Conservation (phyloP, 2,888 invertebrate species). For the Heterodera filipjevi region DNA sequence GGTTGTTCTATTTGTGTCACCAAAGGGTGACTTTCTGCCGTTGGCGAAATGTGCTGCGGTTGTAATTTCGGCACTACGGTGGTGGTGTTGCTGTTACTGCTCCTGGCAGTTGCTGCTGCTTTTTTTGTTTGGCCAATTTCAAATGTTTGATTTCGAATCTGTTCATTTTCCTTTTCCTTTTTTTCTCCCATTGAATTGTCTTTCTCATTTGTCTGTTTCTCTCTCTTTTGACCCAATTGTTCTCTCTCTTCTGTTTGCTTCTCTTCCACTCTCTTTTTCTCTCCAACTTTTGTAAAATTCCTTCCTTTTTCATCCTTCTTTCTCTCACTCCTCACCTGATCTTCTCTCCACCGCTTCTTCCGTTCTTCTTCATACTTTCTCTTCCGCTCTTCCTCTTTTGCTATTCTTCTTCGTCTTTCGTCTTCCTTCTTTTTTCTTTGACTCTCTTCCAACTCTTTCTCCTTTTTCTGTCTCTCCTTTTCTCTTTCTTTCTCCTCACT, state of each 20-base stretch:
- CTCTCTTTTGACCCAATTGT: background rate
- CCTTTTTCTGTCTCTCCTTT: background rate
- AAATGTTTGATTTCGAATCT: background rate
- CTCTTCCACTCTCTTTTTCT: background rate
- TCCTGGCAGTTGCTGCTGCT: background rate
- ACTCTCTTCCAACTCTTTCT: background rate
- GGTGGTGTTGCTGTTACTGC: background rate
- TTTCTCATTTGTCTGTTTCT: background rate
- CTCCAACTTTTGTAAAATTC: slow-evolving; percentile 1
- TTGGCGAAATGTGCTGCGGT: background rate
- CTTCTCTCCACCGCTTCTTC: background rate
- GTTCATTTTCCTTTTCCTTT: background rate
- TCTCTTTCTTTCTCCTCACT: background rate
- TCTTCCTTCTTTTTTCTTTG: background rate
- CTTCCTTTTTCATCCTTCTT: slow-evolving; percentile 21
- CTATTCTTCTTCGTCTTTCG: background rate
- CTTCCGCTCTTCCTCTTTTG: slow-evolving; percentile 19
- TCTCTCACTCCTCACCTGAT: slow-evolving; percentile 16
- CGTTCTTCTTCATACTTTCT: slow-evolving; percentile 10
- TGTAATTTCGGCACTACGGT: background rate
- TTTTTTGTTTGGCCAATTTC: background rate
- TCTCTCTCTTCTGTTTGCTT: background rate
- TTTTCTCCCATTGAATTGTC: too few relatives aligned
- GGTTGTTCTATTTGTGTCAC: slow-evolving; percentile 20
- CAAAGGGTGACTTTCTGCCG: background rate